These are phyloP conservation scores for Drosophila jambulina DNA, from an alignment of 1,140 invertebrate genomes.

Conservation along the genomic window DNA sequence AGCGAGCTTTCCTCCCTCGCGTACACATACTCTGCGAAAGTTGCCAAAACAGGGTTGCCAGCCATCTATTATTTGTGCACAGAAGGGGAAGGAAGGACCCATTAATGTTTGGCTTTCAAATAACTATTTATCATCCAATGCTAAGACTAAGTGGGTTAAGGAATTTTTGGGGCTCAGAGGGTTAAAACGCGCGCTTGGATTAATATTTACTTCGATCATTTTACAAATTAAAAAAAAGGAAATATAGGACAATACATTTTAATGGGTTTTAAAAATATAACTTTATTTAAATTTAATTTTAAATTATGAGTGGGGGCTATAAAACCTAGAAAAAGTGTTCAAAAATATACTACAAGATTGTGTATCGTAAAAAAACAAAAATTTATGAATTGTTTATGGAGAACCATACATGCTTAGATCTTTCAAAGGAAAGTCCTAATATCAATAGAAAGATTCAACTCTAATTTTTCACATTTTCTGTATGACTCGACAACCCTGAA, in stretches of 20 bases:
- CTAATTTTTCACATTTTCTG: background rate
- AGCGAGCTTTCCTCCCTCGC: constrained; percentile 56
- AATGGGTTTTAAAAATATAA: background rate
- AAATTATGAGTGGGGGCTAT: rapidly evolving
- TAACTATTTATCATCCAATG: background rate
- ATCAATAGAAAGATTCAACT: background rate
- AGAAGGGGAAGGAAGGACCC: background rate
- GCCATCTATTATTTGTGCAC: background rate
- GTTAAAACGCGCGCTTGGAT: no score
- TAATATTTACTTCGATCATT: background rate
- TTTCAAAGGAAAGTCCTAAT: background rate
- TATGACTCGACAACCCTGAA: constrained; percentile 36
- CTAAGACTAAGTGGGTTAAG: no score
- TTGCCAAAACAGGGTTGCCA: constrained; percentile 50
- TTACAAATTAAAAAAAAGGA: background rate
- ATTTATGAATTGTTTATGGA: no score
- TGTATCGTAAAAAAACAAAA: no score
- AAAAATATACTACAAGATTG: no score
- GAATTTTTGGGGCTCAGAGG: no score
- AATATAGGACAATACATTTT: background rate
- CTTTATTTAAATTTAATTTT: background rate
- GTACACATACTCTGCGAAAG: constrained; percentile 49
- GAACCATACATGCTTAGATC: background rate
- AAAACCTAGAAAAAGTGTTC: no score
- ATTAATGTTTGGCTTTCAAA: background rate